Evolutionary conservation across 2,113 vertebrate species (phyloP).

Genomic region (Gambusia affinis): DNA sequence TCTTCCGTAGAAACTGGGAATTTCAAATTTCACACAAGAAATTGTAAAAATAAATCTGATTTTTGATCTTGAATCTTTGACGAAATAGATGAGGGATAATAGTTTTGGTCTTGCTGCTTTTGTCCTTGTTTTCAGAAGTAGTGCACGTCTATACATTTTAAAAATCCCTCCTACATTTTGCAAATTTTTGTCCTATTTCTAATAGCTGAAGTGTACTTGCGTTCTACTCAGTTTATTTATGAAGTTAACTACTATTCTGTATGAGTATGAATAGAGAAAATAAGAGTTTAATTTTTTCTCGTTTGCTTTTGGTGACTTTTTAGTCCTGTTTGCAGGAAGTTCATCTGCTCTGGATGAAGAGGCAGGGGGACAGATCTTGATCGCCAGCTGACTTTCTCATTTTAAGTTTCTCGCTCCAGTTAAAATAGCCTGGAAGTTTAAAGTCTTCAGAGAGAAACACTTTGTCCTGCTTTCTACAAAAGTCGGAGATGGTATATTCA

Average conservation of each 20-base stretch:
- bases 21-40: constrained; percentile 52
- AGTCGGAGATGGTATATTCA: neutral
- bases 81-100: constrained; percentile 45
- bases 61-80: constrained; percentile 52
- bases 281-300: constrained; percentile 32
- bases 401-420: neutral
- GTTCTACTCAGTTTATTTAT: constrained; percentile 67
- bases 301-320: constrained; percentile 63
- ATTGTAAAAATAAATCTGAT: constrained; percentile 42
- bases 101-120: constrained; percentile 64
- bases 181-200: constrained; percentile 60
- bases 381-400: neutral
- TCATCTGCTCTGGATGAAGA: constrained; percentile 70
- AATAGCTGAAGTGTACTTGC: constrained; percentile 62
- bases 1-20: constrained; percentile 55
- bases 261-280: constrained; percentile 69
- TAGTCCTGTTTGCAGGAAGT: constrained; percentile 55
- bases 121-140: constrained; percentile 57
- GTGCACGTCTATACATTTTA: constrained; percentile 61
- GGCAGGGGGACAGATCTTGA: constrained; percentile 22
- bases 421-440: neutral
- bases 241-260: constrained; percentile 58
- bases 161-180: constrained; percentile 36
- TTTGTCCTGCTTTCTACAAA: neutral
- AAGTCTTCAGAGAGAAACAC: neutral